phyloP scores from a whole-genome alignment of 2,888 invertebrate genomes.

The Hemistola chrysoprasaria region DNA sequence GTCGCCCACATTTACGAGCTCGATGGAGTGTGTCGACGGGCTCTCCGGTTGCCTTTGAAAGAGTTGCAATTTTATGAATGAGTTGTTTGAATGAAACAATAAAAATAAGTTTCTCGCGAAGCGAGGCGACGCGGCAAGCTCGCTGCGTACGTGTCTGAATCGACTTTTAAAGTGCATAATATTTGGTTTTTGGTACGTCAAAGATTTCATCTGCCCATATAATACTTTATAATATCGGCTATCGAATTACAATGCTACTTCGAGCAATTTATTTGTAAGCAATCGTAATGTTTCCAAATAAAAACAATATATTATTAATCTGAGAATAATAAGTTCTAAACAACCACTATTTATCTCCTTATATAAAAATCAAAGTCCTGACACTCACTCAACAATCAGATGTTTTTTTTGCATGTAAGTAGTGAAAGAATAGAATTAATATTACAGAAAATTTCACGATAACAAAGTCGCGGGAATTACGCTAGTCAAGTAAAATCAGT shows the following conservation, averaged over 20 bases:
- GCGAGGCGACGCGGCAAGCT: conserved; percentile 56
- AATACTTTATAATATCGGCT: conserved; percentile 54
- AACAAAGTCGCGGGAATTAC: too few species aligned
- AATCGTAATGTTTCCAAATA: too few species aligned
- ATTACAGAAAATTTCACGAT: too few species aligned
- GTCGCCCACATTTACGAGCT: conserved; percentile 50
- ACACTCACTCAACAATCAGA: too few species aligned
- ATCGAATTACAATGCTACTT: conserved; percentile 26
- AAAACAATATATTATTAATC: too few species aligned
- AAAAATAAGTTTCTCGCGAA: conserved; percentile 57
- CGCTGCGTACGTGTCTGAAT: conserved; percentile 48
- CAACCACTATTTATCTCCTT: too few species aligned
- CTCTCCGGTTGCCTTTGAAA: conserved; percentile 63
- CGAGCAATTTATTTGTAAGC: too few species aligned
- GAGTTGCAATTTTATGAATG: conserved; percentile 79
- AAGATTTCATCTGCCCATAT: conserved; percentile 59
- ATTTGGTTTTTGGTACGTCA: conserved; percentile 41
- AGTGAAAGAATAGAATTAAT: too few species aligned
- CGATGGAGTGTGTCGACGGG: conserved; percentile 57
- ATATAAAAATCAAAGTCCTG: too few species aligned
- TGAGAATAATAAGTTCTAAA: too few species aligned
- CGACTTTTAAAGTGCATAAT: conserved; percentile 48
- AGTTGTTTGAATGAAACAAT: conserved; percentile 77
- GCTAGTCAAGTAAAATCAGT: too few species aligned
- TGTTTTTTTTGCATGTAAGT: too few species aligned